These are phyloP conservation scores for Dryadula phaetusa DNA, from an alignment of 2,888 invertebrate species.

Conservation along the genomic window DNA sequence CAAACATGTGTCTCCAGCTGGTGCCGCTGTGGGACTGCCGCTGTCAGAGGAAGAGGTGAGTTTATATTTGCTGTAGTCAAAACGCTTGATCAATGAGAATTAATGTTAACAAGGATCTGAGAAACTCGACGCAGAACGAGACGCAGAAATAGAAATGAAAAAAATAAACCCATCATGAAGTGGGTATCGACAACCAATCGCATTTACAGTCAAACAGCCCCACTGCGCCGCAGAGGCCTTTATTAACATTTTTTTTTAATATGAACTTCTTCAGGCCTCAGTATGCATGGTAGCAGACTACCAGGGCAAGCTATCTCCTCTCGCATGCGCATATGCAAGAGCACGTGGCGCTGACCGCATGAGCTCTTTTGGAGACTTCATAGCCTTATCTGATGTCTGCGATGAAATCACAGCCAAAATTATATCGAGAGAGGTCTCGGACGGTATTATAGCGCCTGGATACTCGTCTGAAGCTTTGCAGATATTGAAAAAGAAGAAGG, in stretches of 20 bases:
- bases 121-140: too few relatives aligned
- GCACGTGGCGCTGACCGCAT: conserved; percentile 99
- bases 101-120: too few relatives aligned
- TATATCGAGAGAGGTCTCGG: conserved; percentile 97
- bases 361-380: conserved; percentile 99
- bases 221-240: too few relatives aligned
- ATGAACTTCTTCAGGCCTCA: conserved; percentile 86
- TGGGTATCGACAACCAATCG: too few relatives aligned
- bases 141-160: too few relatives aligned
- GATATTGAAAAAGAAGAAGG: conserved; percentile 96
- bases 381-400: conserved; percentile 96
- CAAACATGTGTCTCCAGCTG: conserved; percentile 99
- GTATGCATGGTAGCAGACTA: conserved; percentile 97
- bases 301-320: conserved; percentile 87
- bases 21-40: conserved; percentile 95
- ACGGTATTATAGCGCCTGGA: conserved; percentile 98
- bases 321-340: conserved; percentile 96
- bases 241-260: too few relatives aligned
- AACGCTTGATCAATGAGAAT: too few relatives aligned
- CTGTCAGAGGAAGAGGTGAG: conserved; percentile 87
- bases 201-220: too few relatives aligned
- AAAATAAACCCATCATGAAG: too few relatives aligned
- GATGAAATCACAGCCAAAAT: conserved; percentile 96
- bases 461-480: conserved; percentile 93
- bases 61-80: too few relatives aligned